A percentile compares a stretch with the other conserved stretches of the same genome.
Evolutionary conservation across 2,888 invertebrate genomes (phyloP).

Genomic region (Orgyia antiqua): DNA sequence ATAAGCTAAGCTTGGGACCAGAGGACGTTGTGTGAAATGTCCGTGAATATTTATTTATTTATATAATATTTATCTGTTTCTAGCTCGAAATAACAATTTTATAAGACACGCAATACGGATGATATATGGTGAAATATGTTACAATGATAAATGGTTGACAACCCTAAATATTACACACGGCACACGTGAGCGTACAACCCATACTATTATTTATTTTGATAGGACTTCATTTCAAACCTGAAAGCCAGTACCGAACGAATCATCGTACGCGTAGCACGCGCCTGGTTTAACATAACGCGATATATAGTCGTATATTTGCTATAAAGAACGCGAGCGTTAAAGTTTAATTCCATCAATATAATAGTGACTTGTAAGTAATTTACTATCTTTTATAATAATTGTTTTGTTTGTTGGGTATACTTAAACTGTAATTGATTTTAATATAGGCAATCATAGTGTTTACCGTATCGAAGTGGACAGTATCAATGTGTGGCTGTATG

Average conservation of each 20-base stretch:
- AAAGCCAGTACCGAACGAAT: constrained; percentile 12
- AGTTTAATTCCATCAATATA: constrained; percentile 15
- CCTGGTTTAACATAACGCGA: constrained; percentile 16
- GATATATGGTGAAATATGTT: no score
- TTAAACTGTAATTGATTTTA: constrained; percentile 11
- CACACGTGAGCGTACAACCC: constrained; percentile 4
- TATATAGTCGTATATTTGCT: constrained; percentile 13
- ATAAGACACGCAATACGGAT: no score
- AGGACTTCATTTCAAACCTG: constrained; percentile 16
- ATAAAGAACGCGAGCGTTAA: constrained; percentile 29
- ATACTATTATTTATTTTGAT: constrained; percentile 16
- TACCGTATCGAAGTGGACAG: constrained; percentile 23
- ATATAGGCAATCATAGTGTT: constrained; percentile 16
- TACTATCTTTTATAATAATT: constrained; percentile 3
- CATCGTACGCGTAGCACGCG: constrained; percentile 27
- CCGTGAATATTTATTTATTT: no score
- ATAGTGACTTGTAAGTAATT: constrained; percentile 26
- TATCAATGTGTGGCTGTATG: constrained; percentile 6
- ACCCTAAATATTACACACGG: no score
- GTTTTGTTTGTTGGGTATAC: constrained; percentile 1
- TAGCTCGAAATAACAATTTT: no score
- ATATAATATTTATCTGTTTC: no score
- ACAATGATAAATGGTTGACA: no score
- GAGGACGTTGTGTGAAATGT: no score
- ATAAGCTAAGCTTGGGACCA: no score